Evolutionary conservation across 2,797 vertebrate genomes (phyloP), one percentile per base, ranked within the genome.

Genomic region (Pipistrellus kuhlii): DNA sequence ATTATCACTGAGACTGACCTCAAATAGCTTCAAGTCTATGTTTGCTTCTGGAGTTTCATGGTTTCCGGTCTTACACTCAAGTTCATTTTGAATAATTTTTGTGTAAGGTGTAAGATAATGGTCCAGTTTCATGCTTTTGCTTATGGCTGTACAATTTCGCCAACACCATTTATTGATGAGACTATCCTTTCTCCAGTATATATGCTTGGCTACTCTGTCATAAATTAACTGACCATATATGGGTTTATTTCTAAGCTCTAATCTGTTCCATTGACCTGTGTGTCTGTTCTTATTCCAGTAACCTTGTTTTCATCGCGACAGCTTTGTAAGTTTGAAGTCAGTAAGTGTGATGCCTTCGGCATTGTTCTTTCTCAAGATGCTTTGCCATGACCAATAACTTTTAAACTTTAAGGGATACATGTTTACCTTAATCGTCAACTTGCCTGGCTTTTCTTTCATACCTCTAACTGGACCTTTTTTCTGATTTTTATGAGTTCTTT

Each of bases 401-500:
- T 68, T 90, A 77, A 85, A 10, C 35, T 51, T 80, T 75, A 89
- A 71, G 27, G 81, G 25, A 4, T 93, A 38, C 23, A 51, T 73
- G 4, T 81, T 25, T 76, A 75, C 15, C 51, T 72, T 85, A 85
- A 75, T 75, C 8, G 32, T 18, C 48, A 51, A 87, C 20, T 81
- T 53, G 7, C 68, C 71, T 66, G 44, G 55, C 62, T 73, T 55
- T 73, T 48, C 32, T 62, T 71, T 86, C 27, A 46, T 80, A 72
- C 14, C n/a, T 57, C 23, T 53, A 85, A 72, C 30, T 75, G 82
- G 44, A 59, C 17, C 6, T 86, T 81, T 85, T 80, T 38, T 57
- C 30, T 55, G 25, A 73, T 92, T 85, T 77, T 62, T 85, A 11
- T n/a, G 30, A 72, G 11, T 59, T 85, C 44, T 81, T 73, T 96